Percentiles rank a stretch among this genome's conserved stretches.
Evolutionary conservation across 1,140 invertebrate species (phyloP).

Genomic region (Pomphorhynchus laevis): DNA sequence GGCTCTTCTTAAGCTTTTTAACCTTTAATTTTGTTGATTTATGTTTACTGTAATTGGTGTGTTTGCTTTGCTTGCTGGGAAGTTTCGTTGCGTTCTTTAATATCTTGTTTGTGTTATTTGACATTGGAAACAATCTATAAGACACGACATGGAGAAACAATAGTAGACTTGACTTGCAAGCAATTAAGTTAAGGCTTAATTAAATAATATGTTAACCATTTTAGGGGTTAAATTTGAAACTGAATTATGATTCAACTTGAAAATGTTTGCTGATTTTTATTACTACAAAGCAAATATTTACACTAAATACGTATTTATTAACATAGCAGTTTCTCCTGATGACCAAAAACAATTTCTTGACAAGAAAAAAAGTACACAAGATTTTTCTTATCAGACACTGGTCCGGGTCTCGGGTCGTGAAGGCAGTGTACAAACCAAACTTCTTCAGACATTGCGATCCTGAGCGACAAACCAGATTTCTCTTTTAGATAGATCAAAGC

Average conservation of each 20-base stretch:
- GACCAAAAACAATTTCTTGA: too few species aligned
- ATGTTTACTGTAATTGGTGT: not conserved
- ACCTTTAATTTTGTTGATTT: not conserved
- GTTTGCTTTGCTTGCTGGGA: not conserved
- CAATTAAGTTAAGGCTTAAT: not conserved
- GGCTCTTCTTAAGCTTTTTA: not conserved
- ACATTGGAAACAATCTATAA: not conserved
- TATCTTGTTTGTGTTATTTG: not conserved
- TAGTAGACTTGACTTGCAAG: not conserved
- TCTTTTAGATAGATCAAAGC: too few species aligned
- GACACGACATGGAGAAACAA: not conserved
- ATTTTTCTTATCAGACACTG: too few species aligned
- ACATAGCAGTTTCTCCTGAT: too few species aligned
- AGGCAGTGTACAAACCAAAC: too few species aligned
- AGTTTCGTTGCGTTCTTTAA: not conserved
- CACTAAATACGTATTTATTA: too few species aligned
- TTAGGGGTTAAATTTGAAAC: not conserved
- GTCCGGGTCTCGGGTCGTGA: too few species aligned
- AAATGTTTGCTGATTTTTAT: slow-evolving; percentile 2
- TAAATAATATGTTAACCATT: not conserved
- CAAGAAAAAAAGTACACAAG: too few species aligned
- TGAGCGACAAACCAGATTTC: too few species aligned
- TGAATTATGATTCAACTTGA: not conserved
- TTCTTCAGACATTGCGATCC: too few species aligned
- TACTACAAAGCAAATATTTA: not conserved